phyloP scores from a whole-genome alignment of 1,140 invertebrate genomes.

The Phenacoccus solenopsis region DNA sequence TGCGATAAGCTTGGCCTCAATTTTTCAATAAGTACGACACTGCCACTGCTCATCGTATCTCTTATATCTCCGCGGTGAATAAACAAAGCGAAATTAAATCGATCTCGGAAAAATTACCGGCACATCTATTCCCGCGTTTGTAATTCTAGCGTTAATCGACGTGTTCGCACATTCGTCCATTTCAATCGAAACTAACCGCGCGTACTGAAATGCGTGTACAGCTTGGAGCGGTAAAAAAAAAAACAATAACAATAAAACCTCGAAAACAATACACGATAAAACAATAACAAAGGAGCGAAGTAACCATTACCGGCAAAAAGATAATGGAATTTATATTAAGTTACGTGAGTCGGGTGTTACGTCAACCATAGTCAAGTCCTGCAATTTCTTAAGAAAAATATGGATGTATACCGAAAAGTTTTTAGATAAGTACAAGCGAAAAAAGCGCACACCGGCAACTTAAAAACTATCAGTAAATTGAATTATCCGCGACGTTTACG shows the following conservation, averaged over 20 bases:
- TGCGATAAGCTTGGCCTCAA: too few species aligned
- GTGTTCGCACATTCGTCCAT: too few species aligned
- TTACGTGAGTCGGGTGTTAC: constrained; percentile 7
- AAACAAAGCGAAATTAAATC: too few species aligned
- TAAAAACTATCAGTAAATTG: background rate
- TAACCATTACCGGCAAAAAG: background rate
- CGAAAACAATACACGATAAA: background rate
- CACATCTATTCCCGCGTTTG: too few species aligned
- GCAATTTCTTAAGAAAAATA: constrained; percentile 6
- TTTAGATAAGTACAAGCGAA: background rate
- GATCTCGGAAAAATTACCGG: too few species aligned
- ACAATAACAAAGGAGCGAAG: background rate
- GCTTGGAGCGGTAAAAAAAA: background rate
- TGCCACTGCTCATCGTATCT: too few species aligned
- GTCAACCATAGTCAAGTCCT: background rate
- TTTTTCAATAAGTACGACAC: too few species aligned
- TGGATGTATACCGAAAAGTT: constrained; percentile 9
- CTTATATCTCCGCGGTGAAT: too few species aligned
- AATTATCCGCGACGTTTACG: constrained; percentile 1
- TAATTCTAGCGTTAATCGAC: too few species aligned
- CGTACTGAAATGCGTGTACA: background rate
- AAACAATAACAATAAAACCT: background rate
- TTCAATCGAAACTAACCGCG: too few species aligned
- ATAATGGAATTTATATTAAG: constrained; percentile 16
- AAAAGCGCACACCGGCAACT: background rate